Evolutionary conservation across 1,140 invertebrate genomes (phyloP).

Genomic region (Carposina sasakii): DNA sequence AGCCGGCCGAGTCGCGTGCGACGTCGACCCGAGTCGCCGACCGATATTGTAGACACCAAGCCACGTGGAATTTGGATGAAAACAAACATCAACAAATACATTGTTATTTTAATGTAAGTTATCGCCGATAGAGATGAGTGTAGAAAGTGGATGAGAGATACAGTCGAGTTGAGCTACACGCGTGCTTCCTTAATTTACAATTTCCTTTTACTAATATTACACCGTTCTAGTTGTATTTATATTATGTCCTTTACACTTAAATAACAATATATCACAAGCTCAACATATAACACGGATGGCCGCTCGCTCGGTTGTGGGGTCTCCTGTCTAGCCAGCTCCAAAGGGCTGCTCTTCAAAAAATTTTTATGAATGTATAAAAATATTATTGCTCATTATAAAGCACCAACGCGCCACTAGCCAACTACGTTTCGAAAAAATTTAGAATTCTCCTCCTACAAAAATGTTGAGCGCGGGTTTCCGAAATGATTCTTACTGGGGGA

Average conservation of each 20-base stretch:
- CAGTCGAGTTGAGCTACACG: constrained; percentile 44
- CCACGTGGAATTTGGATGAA: constrained; percentile 67
- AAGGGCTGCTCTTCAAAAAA: constrained; percentile 48
- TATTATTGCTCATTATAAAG: constrained; percentile 71
- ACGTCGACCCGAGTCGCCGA: constrained; percentile 5
- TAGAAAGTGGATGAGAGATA: constrained; percentile 28
- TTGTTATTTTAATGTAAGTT: constrained; percentile 67
- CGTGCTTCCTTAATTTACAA: constrained; percentile 53
- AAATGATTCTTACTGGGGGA: constrained; percentile 16
- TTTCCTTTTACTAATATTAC: constrained; percentile 47
- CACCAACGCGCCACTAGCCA: constrained; percentile 68
- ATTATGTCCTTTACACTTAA: constrained; percentile 66
- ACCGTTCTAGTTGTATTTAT: constrained; percentile 49
- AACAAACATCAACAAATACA: constrained; percentile 61
- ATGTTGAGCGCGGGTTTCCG: constrained; percentile 54
- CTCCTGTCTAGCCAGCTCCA: constrained; percentile 23
- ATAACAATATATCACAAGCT: constrained; percentile 72
- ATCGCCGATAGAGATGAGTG: constrained; percentile 32
- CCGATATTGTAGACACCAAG: constrained; percentile 30
- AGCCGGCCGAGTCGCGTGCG: constrained; percentile 8
- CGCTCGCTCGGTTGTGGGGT: constrained; percentile 1
- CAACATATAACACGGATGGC: constrained; percentile 57
- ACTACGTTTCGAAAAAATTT: constrained; percentile 63
- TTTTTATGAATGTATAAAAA: constrained; percentile 70
- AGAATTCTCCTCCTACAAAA: constrained; percentile 57